Evolutionary conservation across 2,888 invertebrate genomes (phyloP).

Genomic region (Rhagium mordax): DNA sequence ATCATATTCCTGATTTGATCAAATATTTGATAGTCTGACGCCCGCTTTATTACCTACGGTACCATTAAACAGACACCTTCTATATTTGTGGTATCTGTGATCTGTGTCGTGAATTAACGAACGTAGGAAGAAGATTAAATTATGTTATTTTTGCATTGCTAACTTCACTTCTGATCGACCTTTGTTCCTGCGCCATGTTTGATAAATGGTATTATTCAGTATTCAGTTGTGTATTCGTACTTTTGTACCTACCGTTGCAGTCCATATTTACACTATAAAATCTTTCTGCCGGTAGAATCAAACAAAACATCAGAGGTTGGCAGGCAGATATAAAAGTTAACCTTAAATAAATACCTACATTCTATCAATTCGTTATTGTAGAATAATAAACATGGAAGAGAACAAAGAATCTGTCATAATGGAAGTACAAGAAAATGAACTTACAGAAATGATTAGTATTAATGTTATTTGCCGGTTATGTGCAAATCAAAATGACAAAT

Average conservation of each 20-base stretch:
- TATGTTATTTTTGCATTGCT: not conserved
- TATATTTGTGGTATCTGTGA: no score
- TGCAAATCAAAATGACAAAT: slow-evolving; percentile 59
- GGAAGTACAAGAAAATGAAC: slow-evolving; percentile 41
- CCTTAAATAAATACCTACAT: slow-evolving; percentile 1
- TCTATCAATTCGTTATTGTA: slow-evolving; percentile 1
- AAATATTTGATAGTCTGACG: no score
- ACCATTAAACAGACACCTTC: no score
- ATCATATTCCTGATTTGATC: no score
- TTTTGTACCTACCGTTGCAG: not conserved
- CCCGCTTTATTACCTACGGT: no score
- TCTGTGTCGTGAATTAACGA: no score
- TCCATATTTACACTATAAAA: slow-evolving; percentile 32
- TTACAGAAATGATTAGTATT: slow-evolving; percentile 51
- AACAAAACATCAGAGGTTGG: slow-evolving; percentile 22
- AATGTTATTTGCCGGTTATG: slow-evolving; percentile 59
- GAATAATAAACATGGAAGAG: slow-evolving; percentile 33
- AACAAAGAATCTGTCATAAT: slow-evolving; percentile 38
- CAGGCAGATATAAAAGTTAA: slow-evolving; percentile 10
- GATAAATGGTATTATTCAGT: not conserved
- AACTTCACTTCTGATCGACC: not conserved
- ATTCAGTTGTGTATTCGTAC: slow-evolving; percentile 29
- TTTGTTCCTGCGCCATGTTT: slow-evolving; percentile 13
- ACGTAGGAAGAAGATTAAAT: not conserved
- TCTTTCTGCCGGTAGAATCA: slow-evolving; percentile 14